phyloP scores from a whole-genome alignment of 2,113 vertebrate genomes.

The Mionectes macconnelli region DNA sequence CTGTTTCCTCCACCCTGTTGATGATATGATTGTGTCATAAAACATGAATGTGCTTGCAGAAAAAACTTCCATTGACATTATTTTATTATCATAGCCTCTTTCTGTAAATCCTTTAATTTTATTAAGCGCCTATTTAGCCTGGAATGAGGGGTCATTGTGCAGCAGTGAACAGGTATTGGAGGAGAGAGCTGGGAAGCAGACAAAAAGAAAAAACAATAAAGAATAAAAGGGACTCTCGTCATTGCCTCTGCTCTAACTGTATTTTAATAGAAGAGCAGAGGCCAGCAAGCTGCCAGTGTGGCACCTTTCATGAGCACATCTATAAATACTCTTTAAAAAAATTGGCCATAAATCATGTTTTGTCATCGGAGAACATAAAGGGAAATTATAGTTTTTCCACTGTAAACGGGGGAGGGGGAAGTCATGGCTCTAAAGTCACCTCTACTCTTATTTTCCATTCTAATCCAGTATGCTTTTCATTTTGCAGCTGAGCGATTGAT shows the following conservation, averaged over 20 bases:
- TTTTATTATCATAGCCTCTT: not conserved
- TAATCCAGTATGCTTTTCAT: slow-evolving; percentile 47
- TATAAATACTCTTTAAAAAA: slow-evolving; percentile 35
- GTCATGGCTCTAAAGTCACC: slow-evolving; percentile 35
- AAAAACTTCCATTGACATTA: not conserved
- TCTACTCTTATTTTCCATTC: slow-evolving; percentile 59
- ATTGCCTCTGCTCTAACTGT: not conserved
- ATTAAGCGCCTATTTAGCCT: not conserved
- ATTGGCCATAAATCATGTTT: slow-evolving; percentile 43
- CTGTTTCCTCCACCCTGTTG: not conserved
- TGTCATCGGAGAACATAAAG: slow-evolving; percentile 30
- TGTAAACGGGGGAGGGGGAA: not conserved
- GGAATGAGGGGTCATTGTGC: not conserved
- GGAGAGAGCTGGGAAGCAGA: not conserved
- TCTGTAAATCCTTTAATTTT: not conserved
- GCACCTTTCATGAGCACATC: not conserved
- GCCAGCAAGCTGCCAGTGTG: not conserved
- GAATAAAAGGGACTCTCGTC: fast-evolving
- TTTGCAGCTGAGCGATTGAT: slow-evolving; percentile 40
- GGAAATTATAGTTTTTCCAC: slow-evolving; percentile 27
- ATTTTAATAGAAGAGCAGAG: not conserved
- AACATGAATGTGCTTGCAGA: not conserved
- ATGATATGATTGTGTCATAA: not conserved
- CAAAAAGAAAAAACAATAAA: not conserved
- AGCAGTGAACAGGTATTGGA: not conserved